A percentile compares a stretch with the other conserved stretches of the same genome.
Evolutionary conservation across 2,797 vertebrate species (phyloP).

Genomic region (Buphagus erythrorhynchus): DNA sequence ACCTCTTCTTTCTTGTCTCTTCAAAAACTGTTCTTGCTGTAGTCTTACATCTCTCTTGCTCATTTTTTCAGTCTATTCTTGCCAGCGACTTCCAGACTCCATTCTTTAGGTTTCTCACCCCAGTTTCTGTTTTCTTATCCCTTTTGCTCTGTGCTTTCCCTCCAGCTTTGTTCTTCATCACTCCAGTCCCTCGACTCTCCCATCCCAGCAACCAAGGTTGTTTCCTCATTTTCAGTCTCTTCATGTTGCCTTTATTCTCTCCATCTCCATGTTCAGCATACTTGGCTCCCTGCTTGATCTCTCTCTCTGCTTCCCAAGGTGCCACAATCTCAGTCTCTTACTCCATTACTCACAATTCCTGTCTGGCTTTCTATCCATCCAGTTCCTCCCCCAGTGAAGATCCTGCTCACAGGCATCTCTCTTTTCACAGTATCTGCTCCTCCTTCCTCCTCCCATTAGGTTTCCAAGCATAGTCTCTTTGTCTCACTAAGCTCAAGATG

Average conservation of each 20-base stretch:
- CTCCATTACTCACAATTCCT: background rate
- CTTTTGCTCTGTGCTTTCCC: background rate
- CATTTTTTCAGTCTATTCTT: background rate
- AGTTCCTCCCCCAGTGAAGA: background rate
- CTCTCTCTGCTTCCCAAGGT: background rate
- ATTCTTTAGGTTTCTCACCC: background rate
- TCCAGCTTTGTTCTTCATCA: background rate
- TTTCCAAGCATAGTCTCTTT: background rate
- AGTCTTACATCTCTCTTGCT: background rate
- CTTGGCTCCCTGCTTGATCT: background rate
- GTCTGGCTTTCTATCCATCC: background rate
- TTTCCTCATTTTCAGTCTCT: background rate
- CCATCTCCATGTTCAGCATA: background rate
- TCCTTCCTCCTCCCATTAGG: background rate
- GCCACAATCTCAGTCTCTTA: background rate
- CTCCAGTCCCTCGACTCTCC: rapidly evolving
- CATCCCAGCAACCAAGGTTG: background rate
- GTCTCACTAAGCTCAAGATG: background rate
- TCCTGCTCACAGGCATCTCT: background rate
- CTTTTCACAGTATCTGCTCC: background rate
- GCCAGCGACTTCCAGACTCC: background rate
- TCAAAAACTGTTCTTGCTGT: background rate
- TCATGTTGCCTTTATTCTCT: background rate
- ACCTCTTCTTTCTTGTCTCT: background rate
- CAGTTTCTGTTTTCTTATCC: background rate